Evolutionary conservation across 2,888 invertebrate species (phyloP).

Genomic region (Ormyrus nitidulus): DNA sequence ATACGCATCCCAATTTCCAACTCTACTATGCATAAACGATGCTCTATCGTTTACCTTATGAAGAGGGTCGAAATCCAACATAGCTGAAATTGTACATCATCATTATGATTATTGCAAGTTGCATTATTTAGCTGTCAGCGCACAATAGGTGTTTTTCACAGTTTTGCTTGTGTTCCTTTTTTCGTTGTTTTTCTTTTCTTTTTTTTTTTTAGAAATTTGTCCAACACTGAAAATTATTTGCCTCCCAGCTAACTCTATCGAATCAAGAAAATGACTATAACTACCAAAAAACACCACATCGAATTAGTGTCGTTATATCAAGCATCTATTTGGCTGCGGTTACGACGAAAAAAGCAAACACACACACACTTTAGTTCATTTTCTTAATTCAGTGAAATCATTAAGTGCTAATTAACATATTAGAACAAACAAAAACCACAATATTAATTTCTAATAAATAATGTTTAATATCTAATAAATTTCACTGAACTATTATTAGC

Average conservation of each 20-base stretch:
- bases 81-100: slow-evolving; percentile 68
- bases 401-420: slow-evolving; percentile 20
- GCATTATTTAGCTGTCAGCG: slow-evolving; percentile 36
- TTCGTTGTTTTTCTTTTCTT: slow-evolving; percentile 38
- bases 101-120: slow-evolving; percentile 45
- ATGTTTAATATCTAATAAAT: slow-evolving; percentile 21
- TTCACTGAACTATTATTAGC: slow-evolving; percentile 54
- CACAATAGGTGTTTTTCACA: slow-evolving; percentile 46
- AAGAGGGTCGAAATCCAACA: slow-evolving; percentile 71
- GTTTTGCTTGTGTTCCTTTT: slow-evolving; percentile 47
- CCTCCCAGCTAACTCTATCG: slow-evolving; percentile 39
- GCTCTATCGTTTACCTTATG: slow-evolving; percentile 71
- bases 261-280: slow-evolving; percentile 40
- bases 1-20: slow-evolving; percentile 70
- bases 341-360: slow-evolving; percentile 57
- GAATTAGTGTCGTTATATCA: slow-evolving; percentile 51
- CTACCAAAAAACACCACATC: slow-evolving; percentile 54
- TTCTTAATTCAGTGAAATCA: slow-evolving; percentile 48
- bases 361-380: slow-evolving; percentile 55
- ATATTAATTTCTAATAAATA: slow-evolving; percentile 11
- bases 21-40: slow-evolving; percentile 69
- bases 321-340: slow-evolving; percentile 50
- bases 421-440: not conserved
- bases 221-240: slow-evolving; percentile 47
- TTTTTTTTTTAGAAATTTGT: slow-evolving; percentile 26